Evolutionary conservation across 2,888 invertebrate species (phyloP).

Genomic region (Drosophila borborema): DNA sequence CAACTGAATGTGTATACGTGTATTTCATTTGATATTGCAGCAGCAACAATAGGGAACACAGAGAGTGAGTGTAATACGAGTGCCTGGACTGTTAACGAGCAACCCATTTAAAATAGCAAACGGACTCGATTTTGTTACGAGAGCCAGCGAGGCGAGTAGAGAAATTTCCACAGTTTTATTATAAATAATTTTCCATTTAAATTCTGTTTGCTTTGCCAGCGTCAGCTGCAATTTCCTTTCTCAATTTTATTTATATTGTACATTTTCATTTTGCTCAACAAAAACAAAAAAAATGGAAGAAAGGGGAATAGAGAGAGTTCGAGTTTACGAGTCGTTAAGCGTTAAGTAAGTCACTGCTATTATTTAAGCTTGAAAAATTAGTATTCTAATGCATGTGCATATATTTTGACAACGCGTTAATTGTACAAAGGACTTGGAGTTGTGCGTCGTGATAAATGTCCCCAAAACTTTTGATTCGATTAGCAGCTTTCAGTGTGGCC

Average conservation of each 20-base stretch:
- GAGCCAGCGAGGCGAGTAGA: conserved; percentile 39
- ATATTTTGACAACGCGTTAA: conserved; percentile 21
- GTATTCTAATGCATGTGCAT: conserved; percentile 9
- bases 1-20: conserved; percentile 40
- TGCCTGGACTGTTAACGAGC: conserved; percentile 54
- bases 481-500: conserved; percentile 5
- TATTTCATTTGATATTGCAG: conserved; percentile 52
- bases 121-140: conserved; percentile 27
- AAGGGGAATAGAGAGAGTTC: conserved; percentile 3
- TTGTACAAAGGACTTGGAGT: conserved; percentile 27
- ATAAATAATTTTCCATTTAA: conserved; percentile 60
- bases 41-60: conserved; percentile 13
- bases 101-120: conserved; percentile 52
- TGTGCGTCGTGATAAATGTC: conserved; percentile 4
- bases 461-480: conserved; percentile 28
- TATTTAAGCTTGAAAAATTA: neutral
- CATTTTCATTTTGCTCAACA: neutral
- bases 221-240: conserved; percentile 56
- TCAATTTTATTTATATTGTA: conserved; percentile 14
- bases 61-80: conserved; percentile 8
- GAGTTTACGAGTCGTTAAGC: conserved; percentile 12
- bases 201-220: conserved; percentile 51
- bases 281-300: neutral
- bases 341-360: neutral
- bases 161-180: conserved; percentile 49